phyloP scores from a whole-genome alignment of 2,113 vertebrate genomes.

The Gracilinanus agilis region DNA sequence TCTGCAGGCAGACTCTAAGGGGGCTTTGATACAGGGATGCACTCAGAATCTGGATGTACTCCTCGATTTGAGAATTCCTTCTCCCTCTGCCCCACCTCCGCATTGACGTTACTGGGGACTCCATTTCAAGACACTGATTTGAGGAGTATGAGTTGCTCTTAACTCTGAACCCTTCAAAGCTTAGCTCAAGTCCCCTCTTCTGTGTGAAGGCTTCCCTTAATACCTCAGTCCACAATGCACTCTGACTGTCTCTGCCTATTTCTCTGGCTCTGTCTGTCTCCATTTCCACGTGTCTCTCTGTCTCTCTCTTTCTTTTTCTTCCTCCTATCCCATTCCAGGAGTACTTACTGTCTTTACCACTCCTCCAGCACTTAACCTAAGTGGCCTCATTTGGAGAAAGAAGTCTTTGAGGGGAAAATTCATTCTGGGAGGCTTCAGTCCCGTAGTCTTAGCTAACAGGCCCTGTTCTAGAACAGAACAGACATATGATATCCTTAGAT shows the following conservation, averaged over 20 bases:
- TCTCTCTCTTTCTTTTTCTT: background rate
- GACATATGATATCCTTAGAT: background rate
- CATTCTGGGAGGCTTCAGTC: fast-evolving
- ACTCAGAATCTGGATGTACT: background rate
- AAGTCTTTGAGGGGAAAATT: background rate
- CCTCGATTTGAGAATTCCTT: background rate
- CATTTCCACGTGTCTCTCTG: background rate
- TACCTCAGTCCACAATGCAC: background rate
- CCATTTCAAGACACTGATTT: background rate
- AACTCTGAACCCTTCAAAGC: background rate
- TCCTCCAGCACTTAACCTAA: background rate
- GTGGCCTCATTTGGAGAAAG: background rate
- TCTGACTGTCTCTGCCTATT: background rate
- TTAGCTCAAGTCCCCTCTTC: background rate
- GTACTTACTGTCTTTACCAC: background rate
- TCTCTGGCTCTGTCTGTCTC: background rate
- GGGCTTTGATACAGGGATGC: background rate
- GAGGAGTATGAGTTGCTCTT: background rate
- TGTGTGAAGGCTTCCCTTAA: background rate
- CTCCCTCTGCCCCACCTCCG: background rate
- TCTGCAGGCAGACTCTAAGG: background rate
- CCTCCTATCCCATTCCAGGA: background rate
- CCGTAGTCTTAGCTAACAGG: fast-evolving
- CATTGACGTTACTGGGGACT: background rate
- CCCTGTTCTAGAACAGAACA: background rate